These are phyloP conservation scores for Drosophila lacertosa DNA, from an alignment of 1,140 invertebrate species.

Conservation along the genomic window DNA sequence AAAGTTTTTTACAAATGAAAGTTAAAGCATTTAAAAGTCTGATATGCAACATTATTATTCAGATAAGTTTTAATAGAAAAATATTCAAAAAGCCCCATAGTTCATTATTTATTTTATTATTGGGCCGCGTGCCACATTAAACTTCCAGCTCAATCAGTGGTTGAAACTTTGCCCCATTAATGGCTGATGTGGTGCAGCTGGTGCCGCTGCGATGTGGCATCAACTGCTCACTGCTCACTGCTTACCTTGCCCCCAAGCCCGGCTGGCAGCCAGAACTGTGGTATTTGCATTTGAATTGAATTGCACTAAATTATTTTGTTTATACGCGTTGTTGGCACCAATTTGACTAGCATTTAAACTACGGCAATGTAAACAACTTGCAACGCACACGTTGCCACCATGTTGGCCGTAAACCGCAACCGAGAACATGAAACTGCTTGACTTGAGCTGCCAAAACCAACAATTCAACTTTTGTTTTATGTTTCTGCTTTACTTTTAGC, in stretches of 20 bases:
- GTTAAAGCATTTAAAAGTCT: no score
- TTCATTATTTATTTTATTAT: no score
- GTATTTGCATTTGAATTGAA: constrained; percentile 80
- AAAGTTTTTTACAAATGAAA: no score
- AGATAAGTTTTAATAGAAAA: no score
- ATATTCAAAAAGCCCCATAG: no score
- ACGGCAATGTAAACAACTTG: constrained; percentile 18
- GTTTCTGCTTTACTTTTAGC: not conserved
- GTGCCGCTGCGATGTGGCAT: not conserved
- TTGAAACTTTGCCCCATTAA: constrained; percentile 42
- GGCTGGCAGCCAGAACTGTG: constrained; percentile 10
- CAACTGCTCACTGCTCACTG: no score
- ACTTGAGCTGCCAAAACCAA: not conserved
- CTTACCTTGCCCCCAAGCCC: not conserved
- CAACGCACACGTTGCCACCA: constrained; percentile 1
- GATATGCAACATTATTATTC: no score
- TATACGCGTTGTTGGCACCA: constrained; percentile 28
- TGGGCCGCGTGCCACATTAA: constrained; percentile 56
- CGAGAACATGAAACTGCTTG: not conserved
- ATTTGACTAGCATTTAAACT: constrained; percentile 20
- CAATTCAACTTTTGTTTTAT: not conserved
- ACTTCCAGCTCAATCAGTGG: constrained; percentile 69
- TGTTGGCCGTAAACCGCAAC: constrained; percentile 3
- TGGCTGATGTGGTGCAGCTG: constrained; percentile 32
- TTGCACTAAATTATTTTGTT: constrained; percentile 76